A percentile compares a stretch with the other conserved stretches of the same genome.
phyloP scores from a whole-genome alignment of 1,140 invertebrate species.

The Tetraneura akinire region DNA sequence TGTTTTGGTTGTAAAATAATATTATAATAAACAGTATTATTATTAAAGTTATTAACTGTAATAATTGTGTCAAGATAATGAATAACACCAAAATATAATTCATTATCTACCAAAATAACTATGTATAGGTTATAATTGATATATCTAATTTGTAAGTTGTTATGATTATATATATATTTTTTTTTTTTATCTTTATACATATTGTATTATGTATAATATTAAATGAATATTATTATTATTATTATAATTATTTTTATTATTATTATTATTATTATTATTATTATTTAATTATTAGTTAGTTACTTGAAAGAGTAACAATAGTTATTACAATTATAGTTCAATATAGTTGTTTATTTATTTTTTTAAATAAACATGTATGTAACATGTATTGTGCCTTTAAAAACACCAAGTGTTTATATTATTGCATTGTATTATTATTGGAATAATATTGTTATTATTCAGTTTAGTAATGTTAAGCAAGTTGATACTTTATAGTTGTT shows the following conservation, averaged over 20 bases:
- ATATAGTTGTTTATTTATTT: not conserved
- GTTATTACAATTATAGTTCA: conserved; percentile 1
- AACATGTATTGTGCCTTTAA: conserved; percentile 41
- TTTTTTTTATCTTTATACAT: conserved; percentile 2
- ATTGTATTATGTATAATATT: conserved; percentile 20
- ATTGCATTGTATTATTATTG: conserved; percentile 14
- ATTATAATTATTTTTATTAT: conserved; percentile 1
- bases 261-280: conserved; percentile 11
- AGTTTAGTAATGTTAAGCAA: conserved; percentile 39
- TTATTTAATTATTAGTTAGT: too few species aligned
- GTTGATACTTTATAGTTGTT: conserved; percentile 1
- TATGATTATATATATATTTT: conserved; percentile 13
- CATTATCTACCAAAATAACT: conserved; percentile 35
- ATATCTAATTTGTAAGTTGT: conserved; percentile 26
- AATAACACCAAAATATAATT: not conserved
- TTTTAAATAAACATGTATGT: conserved; percentile 40
- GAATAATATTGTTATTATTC: conserved; percentile 34
- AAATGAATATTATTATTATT: conserved; percentile 14
- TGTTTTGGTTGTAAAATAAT: conserved; percentile 18
- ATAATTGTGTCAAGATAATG: not conserved
- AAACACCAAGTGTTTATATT: conserved; percentile 18
- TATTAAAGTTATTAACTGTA: conserved; percentile 28
- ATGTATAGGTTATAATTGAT: not conserved
- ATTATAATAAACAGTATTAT: conserved; percentile 37
- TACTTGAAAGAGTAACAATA: not conserved